Conservation (phyloP, 1,140 invertebrate genomes). For the Bombus fervidus region DNA sequence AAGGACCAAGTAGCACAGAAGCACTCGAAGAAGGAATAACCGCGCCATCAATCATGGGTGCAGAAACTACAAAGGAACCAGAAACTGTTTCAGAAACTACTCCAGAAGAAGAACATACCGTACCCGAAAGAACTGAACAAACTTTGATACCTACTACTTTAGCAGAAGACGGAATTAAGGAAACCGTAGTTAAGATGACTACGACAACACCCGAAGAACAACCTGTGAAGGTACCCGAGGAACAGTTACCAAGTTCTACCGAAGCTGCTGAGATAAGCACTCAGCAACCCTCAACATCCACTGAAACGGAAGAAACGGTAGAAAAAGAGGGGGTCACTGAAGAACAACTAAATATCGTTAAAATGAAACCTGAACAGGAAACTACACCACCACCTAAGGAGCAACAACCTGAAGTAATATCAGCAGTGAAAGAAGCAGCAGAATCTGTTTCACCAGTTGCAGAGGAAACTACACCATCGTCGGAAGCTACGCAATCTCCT, state of each 20-base stretch:
- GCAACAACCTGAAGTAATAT: constrained; percentile 6
- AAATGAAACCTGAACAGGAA: constrained; percentile 13
- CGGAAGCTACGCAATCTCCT: constrained; percentile 1
- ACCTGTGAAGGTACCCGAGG: constrained; percentile 21
- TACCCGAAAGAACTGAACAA: neutral
- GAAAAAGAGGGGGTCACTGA: constrained; percentile 4
- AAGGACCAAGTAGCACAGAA: constrained; percentile 32
- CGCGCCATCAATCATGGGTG: constrained; percentile 14
- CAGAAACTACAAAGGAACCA: neutral
- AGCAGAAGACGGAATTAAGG: constrained; percentile 26
- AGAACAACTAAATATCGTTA: neutral
- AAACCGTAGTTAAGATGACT: neutral
- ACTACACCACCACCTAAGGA: neutral
- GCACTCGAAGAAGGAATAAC: constrained; percentile 15
- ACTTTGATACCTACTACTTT: neutral
- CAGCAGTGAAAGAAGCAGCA: neutral
- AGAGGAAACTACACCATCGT: constrained; percentile 18
- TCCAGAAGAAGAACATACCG: neutral
- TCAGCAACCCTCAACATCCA: constrained; percentile 18
- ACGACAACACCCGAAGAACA: constrained; percentile 7
- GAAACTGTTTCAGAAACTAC: neutral
- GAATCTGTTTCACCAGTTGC: neutral
- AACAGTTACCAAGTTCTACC: constrained; percentile 42
- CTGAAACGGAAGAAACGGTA: neutral
- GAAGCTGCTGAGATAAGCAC: constrained; percentile 24